Evolutionary conservation across 2,113 vertebrate species (phyloP).

Genomic region (Anolis carolinensis): DNA sequence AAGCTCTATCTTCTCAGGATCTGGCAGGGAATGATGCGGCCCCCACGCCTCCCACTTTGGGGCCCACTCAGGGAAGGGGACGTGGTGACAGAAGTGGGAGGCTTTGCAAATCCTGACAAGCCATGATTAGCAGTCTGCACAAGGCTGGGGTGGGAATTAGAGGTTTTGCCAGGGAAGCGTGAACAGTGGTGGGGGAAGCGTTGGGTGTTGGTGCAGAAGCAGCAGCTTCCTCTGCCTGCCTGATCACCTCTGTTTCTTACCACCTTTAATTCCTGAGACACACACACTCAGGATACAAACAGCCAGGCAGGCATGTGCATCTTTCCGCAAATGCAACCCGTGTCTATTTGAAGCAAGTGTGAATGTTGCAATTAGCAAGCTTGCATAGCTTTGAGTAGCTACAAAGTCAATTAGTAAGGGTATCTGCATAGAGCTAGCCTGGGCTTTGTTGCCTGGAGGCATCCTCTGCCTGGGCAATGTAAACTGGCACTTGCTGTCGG

Average conservation of each 20-base stretch:
- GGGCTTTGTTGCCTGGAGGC: too few species aligned
- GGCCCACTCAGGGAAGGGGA: background rate
- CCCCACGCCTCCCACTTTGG: background rate
- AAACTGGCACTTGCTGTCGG: too few species aligned
- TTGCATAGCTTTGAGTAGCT: too few species aligned
- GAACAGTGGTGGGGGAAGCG: background rate
- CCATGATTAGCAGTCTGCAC: background rate
- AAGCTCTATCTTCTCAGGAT: too few species aligned
- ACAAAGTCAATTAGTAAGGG: too few species aligned
- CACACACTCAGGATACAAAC: background rate
- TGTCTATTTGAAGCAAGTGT: too few species aligned
- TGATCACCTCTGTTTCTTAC: background rate
- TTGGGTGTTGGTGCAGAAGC: background rate
- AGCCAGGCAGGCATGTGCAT: background rate
- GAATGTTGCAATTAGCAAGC: too few species aligned
- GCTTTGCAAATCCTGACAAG: background rate
- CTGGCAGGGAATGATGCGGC: background rate
- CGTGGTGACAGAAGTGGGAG: background rate
- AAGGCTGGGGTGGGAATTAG: background rate
- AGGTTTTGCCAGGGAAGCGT: background rate
- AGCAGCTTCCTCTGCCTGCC: background rate
- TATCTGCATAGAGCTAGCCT: too few species aligned
- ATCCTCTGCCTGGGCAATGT: too few species aligned
- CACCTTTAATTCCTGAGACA: background rate
- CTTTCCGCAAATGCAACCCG: too few species aligned